These are phyloP conservation scores for Cossypha polioptera DNA, from an alignment of 2,797 vertebrate genomes.

Conservation along the genomic window DNA sequence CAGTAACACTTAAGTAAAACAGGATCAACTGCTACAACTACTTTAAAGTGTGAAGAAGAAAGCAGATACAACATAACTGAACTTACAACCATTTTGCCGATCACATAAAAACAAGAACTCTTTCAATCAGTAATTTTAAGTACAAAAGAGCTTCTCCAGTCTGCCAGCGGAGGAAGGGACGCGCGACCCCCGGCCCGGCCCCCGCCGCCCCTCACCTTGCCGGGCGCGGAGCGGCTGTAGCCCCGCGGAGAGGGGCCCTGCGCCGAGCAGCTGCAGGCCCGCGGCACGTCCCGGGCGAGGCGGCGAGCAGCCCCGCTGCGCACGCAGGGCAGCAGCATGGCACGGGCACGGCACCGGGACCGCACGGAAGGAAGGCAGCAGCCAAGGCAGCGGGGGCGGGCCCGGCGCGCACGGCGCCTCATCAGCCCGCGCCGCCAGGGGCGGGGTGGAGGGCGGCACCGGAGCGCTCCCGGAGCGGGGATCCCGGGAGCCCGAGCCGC, in stretches of 20 bases:
- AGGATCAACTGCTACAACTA: not conserved
- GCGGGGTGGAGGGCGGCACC: no score
- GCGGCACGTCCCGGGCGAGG: rapidly evolving
- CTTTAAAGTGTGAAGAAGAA: rapidly evolving
- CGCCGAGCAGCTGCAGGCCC: not conserved
- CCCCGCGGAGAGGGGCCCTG: not conserved
- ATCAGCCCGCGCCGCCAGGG: not conserved
- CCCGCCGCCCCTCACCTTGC: not conserved
- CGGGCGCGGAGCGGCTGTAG: not conserved
- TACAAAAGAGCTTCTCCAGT: not conserved
- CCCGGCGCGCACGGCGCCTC: not conserved
- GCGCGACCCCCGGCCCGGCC: not conserved
- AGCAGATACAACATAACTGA: rapidly evolving
- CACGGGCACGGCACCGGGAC: not conserved
- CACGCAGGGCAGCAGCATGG: not conserved
- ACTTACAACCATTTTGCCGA: rapidly evolving
- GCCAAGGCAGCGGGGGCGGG: not conserved
- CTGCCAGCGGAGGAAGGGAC: no score
- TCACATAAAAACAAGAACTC: rapidly evolving
- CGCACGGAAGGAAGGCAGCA: no score
- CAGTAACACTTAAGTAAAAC: not conserved
- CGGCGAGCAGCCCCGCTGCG: not conserved
- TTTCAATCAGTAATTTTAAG: not conserved
- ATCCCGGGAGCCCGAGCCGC: no score
- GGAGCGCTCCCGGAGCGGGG: no score